A percentile compares a stretch with the other conserved stretches of the same genome.
These are phyloP conservation scores for Meloidogyne floridensis DNA, from an alignment of 1,140 invertebrate genomes.

Conservation along the genomic window DNA sequence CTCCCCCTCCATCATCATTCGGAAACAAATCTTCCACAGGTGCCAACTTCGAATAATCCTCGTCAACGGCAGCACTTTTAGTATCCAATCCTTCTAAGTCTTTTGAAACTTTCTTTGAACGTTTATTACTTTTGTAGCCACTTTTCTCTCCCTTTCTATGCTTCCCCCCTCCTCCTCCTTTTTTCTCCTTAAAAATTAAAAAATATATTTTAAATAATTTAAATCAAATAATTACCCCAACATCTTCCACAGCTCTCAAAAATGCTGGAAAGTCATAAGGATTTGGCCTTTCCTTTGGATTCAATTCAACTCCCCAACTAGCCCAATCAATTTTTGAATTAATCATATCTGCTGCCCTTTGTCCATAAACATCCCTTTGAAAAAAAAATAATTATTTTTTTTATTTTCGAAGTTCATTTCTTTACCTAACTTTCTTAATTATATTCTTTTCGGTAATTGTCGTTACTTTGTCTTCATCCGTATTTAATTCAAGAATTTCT, in stretches of 20 bases:
- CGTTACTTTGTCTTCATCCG: conserved; percentile 8
- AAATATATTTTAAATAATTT: background rate
- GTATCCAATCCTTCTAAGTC: background rate
- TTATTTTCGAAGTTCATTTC: background rate
- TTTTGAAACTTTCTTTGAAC: background rate
- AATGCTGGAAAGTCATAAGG: conserved; percentile 6
- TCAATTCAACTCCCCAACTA: conserved; percentile 5
- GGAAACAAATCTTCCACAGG: background rate
- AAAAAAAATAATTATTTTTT: background rate
- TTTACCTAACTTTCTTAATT: background rate
- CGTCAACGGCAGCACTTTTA: background rate
- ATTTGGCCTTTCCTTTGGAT: background rate
- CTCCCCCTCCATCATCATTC: background rate
- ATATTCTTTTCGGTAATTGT: conserved; percentile 3
- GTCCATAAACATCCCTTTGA: background rate
- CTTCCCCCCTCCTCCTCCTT: background rate
- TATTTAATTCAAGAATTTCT: conserved; percentile 7
- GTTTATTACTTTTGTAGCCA: background rate
- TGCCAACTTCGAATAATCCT: background rate
- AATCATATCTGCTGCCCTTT: background rate
- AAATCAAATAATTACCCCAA: background rate
- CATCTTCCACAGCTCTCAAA: background rate
- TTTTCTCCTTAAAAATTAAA: background rate
- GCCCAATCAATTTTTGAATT: background rate
- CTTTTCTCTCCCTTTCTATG: background rate